Conservation (phyloP, 2,797 vertebrate genomes). For the Sitta carolinensis region DNA sequence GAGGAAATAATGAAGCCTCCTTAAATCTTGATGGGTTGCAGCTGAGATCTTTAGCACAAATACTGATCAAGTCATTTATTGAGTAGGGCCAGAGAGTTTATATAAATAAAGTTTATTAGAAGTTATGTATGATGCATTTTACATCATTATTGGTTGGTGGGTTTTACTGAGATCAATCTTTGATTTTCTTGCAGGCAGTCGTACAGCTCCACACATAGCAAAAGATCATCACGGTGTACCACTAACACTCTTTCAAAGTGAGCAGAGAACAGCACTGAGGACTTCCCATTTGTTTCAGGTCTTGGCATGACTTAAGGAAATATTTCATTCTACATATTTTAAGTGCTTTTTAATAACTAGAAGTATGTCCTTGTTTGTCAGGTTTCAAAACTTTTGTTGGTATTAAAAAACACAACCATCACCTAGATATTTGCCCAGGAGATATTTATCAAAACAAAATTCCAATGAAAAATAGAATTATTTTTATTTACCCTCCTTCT, state of each 20-base stretch:
- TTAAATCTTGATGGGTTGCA: neutral
- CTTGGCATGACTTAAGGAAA: neutral
- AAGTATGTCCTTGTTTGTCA: neutral
- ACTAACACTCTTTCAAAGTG: neutral
- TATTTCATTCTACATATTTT: neutral
- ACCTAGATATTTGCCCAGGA: neutral
- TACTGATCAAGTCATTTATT: neutral
- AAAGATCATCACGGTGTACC: neutral
- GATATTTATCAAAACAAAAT: neutral
- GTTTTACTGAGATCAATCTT: neutral
- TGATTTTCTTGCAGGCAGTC: neutral
- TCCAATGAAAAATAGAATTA: neutral
- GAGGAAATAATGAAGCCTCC: neutral
- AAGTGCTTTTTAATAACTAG: neutral
- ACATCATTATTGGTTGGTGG: neutral
- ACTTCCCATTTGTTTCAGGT: neutral
- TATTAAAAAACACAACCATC: neutral
- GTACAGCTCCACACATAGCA: neutral
- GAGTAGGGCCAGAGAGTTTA: neutral
- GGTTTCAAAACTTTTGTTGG: neutral
- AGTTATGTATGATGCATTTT: neutral
- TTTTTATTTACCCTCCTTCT: neutral
- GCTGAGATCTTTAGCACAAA: neutral
- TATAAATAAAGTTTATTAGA: neutral
- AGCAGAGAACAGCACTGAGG: neutral